Base-by-base conservation (phyloP, 2,888 invertebrate species). In the Nymphalis urticae region DNA sequence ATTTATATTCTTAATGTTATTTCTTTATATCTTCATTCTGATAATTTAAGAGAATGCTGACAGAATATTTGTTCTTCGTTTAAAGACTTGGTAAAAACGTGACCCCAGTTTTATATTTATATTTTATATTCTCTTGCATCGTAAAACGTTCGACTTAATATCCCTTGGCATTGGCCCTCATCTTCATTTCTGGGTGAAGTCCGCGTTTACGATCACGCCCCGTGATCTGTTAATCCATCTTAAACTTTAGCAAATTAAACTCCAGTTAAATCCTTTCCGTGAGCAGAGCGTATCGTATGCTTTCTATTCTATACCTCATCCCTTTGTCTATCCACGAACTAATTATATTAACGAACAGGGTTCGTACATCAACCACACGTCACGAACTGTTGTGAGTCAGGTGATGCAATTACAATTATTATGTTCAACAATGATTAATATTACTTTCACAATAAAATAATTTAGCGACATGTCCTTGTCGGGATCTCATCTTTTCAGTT, bases 91-190 rank as follows among this genome's bases (percentile, higher is more conserved):
- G 47, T 48, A 60, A 66, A 63, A 66, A 64, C 64, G 56, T 70
- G 70, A 66, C 60, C 27, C 48, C 32, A 47, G 61, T 56, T 67
- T 64, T 70, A 70, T 70, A 67, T 70, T 54, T 50, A 64, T 59
- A 59, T 58, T 27, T 66, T 66, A 63, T 63, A 66, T 54, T 56
- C 61, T 48, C 50, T 48, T 62, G 53, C 59, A 67, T 67, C 64
- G 56, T 70, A 70, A 64, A 66, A 67, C 66, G 61, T 64, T 64
- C 47, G 32, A 64, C 60, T 63, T 50, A 70, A 64, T 67, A 64
- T 67, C 61, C 75, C 69, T 71, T 73, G 66, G 53, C 58, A 60
- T 62, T 65, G 69, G 64, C 60, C 65, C 54, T 68, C 70, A 68
- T 70, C 68, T 72, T 69, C 69, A 69, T 73, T 69, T 71, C 59